Evolutionary conservation across 2,113 vertebrate species (phyloP).

Genomic region (Corapipo altera): DNA sequence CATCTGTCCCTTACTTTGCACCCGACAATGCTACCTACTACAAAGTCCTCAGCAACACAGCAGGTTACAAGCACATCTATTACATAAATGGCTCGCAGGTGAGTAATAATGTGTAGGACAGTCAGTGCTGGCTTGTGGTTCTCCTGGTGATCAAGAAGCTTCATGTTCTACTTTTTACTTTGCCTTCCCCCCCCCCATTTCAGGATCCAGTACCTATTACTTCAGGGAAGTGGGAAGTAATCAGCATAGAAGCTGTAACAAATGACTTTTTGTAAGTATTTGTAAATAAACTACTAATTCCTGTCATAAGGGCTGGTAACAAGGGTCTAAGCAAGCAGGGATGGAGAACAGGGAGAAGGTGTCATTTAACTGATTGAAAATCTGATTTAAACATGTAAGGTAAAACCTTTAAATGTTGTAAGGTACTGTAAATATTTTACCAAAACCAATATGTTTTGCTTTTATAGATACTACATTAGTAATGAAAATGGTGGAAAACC

Average conservation of each 20-base stretch:
- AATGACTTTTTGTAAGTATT: slow-evolving; percentile 74
- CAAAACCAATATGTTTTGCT: slow-evolving; percentile 42
- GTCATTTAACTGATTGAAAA: not conserved
- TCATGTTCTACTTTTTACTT: not conserved
- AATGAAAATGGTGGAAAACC: slow-evolving; percentile 82
- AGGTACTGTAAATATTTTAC: not conserved
- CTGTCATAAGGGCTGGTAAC: not conserved
- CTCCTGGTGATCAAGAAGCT: not conserved
- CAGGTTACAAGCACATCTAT: slow-evolving; percentile 92
- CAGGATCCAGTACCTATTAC: slow-evolving; percentile 59
- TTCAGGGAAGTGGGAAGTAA: slow-evolving; percentile 79
- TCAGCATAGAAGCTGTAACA: slow-evolving; percentile 72
- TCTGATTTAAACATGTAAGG: not conserved
- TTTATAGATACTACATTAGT: slow-evolving; percentile 90
- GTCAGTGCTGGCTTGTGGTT: not conserved
- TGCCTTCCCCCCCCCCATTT: not conserved
- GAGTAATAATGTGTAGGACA: not conserved
- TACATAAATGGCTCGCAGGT: slow-evolving; percentile 36
- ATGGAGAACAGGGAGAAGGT: not conserved
- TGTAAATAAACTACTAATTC: not conserved
- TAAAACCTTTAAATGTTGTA: not conserved
- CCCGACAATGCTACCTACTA: slow-evolving; percentile 84
- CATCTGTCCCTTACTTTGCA: slow-evolving; percentile 85
- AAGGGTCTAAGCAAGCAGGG: not conserved
- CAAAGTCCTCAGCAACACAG: slow-evolving; percentile 83